Evolutionary conservation across 2,797 vertebrate genomes (phyloP), one percentile per base, ranked within the genome.

Genomic region (Steatocranus sp.): DNA sequence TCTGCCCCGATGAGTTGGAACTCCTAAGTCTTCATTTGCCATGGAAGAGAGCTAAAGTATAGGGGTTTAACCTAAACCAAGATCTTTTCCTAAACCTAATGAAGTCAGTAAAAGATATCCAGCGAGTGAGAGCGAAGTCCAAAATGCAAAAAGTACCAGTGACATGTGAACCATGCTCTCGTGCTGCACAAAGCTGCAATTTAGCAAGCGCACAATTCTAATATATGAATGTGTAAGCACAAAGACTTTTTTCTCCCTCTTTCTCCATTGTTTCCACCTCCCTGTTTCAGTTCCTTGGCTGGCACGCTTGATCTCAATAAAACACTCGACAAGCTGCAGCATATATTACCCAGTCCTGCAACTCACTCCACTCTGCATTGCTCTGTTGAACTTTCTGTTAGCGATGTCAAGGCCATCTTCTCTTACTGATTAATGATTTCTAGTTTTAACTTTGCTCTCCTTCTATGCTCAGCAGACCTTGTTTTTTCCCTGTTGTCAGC

Each of bases 401-500:
- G 15, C 7, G 2, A 30, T 48, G 41, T 48, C 66, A 73, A 73
- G 66, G 66, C 66, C 25, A n/a, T 73, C 41, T 73, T 73, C 25
- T 46, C 23, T 46, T 17, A 27, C 38, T 46, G 23, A 18, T 30
- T 27, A 70, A 70, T 30, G 23, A 27, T 70, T 70, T 27, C 41
- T 70, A 27, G 66, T 46, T 70, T 70, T 27, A 70, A 70, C 63
- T 43, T 43, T 70, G 66, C 15, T 27, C 14, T 43, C 12, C 23
- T 66, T 43, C 12, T 27, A 5, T 70, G 66, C 23, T 70, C 66
- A 43, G 6, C 41, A 27, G 41, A 9, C 76, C 80, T 79, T 75
- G 70, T 82, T 50, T 11, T 27, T 14, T 34, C 70, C 30, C 30
- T 43, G 38, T 68, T 30, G 7, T 18, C 41, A 27, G 38, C 66